phyloP scores from a whole-genome alignment of 2,113 vertebrate species.

The Atractosteus spatula region DNA sequence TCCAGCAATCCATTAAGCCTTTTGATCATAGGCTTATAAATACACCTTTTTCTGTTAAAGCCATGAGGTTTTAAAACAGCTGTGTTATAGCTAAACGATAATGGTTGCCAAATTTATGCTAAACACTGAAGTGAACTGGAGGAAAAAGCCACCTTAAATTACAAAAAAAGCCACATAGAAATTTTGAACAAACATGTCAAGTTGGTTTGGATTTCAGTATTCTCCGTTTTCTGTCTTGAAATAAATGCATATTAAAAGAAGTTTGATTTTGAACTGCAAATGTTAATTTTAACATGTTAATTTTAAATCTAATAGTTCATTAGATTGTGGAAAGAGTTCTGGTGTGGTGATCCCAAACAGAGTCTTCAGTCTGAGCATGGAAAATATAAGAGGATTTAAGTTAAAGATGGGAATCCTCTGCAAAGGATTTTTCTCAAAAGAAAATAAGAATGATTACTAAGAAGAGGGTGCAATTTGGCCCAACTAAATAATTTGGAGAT shows the following conservation, averaged over 20 bases:
- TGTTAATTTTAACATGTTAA: not conserved
- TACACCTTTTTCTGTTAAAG: too few relatives aligned
- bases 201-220: too few relatives aligned
- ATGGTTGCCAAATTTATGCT: not conserved
- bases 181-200: not conserved
- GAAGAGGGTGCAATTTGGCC: too few relatives aligned
- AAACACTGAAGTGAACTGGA: not conserved
- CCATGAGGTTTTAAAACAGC: not conserved
- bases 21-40: not conserved
- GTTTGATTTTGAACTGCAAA: not conserved
- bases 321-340: constrained; percentile 23
- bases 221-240: too few relatives aligned
- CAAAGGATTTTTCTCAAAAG: too few relatives aligned
- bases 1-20: not conserved
- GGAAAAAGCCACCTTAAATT: not conserved
- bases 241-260: not conserved
- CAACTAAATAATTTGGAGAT: too few relatives aligned
- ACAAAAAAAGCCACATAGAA: not conserved
- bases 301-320: constrained; percentile 16
- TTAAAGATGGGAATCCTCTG: too few relatives aligned
- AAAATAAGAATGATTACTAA: too few relatives aligned
- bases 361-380: too few relatives aligned
- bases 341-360: constrained; percentile 23
- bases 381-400: too few relatives aligned
- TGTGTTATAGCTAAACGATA: not conserved